Conservation (phyloP, 2,797 vertebrate species). For the Brachyalestes nurse region DNA sequence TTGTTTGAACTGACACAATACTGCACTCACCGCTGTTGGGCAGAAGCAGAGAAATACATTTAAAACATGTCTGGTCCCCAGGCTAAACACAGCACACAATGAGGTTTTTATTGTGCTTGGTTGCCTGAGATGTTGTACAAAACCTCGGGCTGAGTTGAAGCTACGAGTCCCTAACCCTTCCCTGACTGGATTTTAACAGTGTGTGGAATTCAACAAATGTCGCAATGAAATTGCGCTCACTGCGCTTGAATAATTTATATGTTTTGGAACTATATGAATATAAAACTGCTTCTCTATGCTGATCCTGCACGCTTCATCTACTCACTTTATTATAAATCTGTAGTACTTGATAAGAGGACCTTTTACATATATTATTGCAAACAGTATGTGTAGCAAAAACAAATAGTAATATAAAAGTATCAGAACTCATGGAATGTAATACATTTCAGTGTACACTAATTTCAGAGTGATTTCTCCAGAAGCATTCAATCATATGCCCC, state of each 20-base stretch:
- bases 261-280: constrained; percentile 14
- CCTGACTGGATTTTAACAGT: constrained; percentile 15
- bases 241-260: constrained; percentile 27
- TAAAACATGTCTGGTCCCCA: not conserved
- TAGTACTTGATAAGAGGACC: not conserved
- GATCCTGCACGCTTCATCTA: not conserved
- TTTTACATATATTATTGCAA: not conserved
- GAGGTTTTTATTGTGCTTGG: not conserved
- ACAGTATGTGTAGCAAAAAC: not conserved
- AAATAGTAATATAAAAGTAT: constrained; percentile 5
- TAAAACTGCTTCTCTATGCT: constrained; percentile 14
- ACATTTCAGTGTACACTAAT: constrained; percentile 10
- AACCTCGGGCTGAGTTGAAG: not conserved
- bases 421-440: not conserved
- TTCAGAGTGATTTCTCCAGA: not conserved
- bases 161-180: not conserved
- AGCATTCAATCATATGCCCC: not conserved
- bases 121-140: not conserved
- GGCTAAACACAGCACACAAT: not conserved
- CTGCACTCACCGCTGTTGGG: not conserved
- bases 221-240: constrained; percentile 1
- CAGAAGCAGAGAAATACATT: not conserved
- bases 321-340: not conserved
- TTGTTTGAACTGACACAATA: constrained; percentile 44
- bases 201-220: not conserved